Conservation (phyloP, 2,888 invertebrate genomes). For the Monoplex corrugatus region DNA sequence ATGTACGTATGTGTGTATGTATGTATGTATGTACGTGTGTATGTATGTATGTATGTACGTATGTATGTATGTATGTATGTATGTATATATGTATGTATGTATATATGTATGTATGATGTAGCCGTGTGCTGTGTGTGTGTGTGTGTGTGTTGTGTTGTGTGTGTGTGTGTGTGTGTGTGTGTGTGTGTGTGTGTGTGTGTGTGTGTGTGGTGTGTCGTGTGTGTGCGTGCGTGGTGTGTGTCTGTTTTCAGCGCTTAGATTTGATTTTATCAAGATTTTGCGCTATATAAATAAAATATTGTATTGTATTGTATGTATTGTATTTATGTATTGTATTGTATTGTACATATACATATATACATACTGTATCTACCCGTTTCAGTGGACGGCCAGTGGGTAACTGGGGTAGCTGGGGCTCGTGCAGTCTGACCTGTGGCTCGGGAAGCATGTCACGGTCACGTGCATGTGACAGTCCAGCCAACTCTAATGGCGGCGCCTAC, state of each 20-base stretch:
- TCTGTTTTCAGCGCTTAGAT: too few relatives aligned
- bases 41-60: background rate
- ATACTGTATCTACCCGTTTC: too few relatives aligned
- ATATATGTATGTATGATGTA: background rate
- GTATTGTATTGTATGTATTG: too few relatives aligned
- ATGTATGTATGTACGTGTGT: background rate
- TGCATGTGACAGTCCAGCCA: background rate
- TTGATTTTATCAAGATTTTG: too few relatives aligned
- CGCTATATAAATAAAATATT: too few relatives aligned
- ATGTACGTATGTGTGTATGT: background rate
- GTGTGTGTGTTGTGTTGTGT: too few relatives aligned
- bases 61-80: background rate
- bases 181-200: too few relatives aligned
- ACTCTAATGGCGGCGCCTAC: background rate
- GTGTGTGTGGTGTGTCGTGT: too few relatives aligned
- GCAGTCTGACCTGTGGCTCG: background rate
- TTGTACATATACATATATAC: too few relatives aligned
- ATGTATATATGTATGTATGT: background rate
- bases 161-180: too few relatives aligned
- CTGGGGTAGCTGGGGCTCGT: conserved; percentile 17
- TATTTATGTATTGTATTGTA: too few relatives aligned
- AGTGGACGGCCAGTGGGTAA: background rate
- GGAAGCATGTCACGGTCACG: background rate
- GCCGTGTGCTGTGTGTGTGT: background rate
- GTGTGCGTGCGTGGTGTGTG: background rate